A percentile compares a stretch with the other conserved stretches of the same genome.
Evolutionary conservation across 1,140 invertebrate species (phyloP).

Genomic region (Rhyacophila brunnea): DNA sequence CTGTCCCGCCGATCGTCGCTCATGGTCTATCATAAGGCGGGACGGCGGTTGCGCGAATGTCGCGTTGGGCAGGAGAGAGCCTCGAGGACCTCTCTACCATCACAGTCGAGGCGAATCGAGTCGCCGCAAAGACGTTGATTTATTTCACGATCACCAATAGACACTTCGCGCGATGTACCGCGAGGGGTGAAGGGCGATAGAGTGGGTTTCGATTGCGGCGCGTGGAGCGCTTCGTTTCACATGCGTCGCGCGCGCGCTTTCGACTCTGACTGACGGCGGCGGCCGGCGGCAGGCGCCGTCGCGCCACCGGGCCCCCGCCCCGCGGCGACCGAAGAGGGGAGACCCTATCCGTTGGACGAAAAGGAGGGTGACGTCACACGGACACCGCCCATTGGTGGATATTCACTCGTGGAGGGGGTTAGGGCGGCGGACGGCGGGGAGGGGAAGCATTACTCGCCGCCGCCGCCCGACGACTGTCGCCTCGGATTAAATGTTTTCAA

Average conservation of each 20-base stretch:
- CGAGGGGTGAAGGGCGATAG: conserved; percentile 39
- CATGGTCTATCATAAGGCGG: conserved; percentile 38
- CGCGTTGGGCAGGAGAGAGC: conserved; percentile 31
- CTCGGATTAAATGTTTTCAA: conserved; percentile 42
- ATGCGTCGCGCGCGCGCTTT: conserved; percentile 51
- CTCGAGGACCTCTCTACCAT: conserved; percentile 18
- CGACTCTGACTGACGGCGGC: conserved; percentile 39
- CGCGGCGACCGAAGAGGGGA: conserved; percentile 37
- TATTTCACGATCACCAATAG: conserved; percentile 1
- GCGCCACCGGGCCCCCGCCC: conserved; percentile 50
- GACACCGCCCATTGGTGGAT: conserved; percentile 34
- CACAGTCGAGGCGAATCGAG: conserved; percentile 25
- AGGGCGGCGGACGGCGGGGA: conserved; percentile 42
- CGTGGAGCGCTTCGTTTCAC: conserved; percentile 10
- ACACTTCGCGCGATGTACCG: conserved; percentile 4
- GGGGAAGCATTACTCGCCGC: conserved; percentile 36
- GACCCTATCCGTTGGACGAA: conserved; percentile 40
- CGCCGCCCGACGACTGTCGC: conserved; percentile 16
- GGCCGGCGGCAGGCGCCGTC: conserved; percentile 32
- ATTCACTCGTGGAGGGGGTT: conserved; percentile 36
- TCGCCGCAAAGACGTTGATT: neutral
- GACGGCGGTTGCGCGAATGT: conserved; percentile 33
- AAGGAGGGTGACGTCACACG: conserved; percentile 42
- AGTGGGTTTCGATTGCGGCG: neutral
- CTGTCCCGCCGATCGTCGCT: conserved; percentile 32